Base-by-base conservation (phyloP, 30 jellyfish, hydroid and myxozoan species). In the Sanderia malayensis region DNA sequence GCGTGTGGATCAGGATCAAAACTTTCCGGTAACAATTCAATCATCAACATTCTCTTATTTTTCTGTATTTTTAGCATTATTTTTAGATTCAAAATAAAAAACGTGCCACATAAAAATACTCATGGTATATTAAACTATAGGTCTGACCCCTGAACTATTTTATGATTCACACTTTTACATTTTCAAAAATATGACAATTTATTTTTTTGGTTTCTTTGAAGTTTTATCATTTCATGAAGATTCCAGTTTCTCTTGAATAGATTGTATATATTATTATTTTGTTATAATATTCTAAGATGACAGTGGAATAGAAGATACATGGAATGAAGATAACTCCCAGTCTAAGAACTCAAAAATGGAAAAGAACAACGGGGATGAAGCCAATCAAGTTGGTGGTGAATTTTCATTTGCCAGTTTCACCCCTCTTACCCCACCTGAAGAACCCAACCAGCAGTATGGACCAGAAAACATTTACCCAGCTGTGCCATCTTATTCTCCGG, bases 301-400 rank as follows among this genome's bases (percentile, higher is more conserved):
- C 60, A 85, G 96, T 61, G 96, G 96, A 8, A 85, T 85, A 13
- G 96, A 85, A 58, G 96, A 85, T 55, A 46, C 94, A 10, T 85
- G 96, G 96, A 69, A 53, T 44, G 96, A 85, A 27, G 95, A 83
- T 74, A 61, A 32, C 76, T 30, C 44, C 65, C 41, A 64, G 53
- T 22, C 23, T 27, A 31, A 73, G 46, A 15, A 49, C 66, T 18
- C 77, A 73, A 49, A 4, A 26, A 44, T 20, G 25, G 62, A 34
- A 10, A 34, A 26, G 6, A 65, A 10, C 19, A 68, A 13, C 52
- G 68, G 25, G 15, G 49, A 44, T 44, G 60, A 34, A 4, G 20
- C 69, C 1, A 55, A 9, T 32, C 70, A 77, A 9, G 29, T 27
- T 2, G 46, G 64, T 34, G 60, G 24, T 47, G 89, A 65, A 8